Evolutionary conservation across 2,113 vertebrate species (phyloP).

Genomic region (Labrus mixtus): DNA sequence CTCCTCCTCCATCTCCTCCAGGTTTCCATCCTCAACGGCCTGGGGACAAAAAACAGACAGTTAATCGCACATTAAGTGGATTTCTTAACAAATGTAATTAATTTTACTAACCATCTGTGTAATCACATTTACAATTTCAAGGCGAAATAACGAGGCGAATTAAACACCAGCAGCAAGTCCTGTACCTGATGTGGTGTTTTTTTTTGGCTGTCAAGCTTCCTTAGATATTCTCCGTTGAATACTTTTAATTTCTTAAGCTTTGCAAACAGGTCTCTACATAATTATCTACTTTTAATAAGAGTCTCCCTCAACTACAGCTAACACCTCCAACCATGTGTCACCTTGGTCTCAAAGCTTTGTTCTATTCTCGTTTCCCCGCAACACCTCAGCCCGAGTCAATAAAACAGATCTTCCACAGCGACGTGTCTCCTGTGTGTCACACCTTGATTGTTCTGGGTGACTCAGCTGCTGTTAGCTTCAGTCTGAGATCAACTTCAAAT

Average conservation of each 20-base stretch:
- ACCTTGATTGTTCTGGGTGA: constrained; percentile 2
- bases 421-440: constrained; percentile 4
- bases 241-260: neutral
- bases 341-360: constrained; percentile 30
- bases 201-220: neutral
- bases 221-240: neutral
- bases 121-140: neutral
- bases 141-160: neutral
- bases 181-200: neutral
- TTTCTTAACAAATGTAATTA: too few species aligned
- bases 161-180: neutral
- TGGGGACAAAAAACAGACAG: constrained; percentile 44
- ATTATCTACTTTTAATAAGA: constrained; percentile 28
- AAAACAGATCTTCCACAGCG: constrained; percentile 7
- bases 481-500: neutral
- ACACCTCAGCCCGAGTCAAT: constrained; percentile 34
- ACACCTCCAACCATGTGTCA: constrained; percentile 3
- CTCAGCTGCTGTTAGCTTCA: neutral
- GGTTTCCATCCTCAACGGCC: constrained; percentile 98
- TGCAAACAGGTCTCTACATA: neutral
- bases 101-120: too few species aligned
- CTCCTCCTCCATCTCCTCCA: constrained; percentile 99
- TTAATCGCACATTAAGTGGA: too few species aligned
- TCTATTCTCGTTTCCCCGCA: constrained; percentile 17
- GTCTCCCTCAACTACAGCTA: neutral